Conservation (phyloP, 2,797 vertebrate genomes). For the Lacerta bilineata region DNA sequence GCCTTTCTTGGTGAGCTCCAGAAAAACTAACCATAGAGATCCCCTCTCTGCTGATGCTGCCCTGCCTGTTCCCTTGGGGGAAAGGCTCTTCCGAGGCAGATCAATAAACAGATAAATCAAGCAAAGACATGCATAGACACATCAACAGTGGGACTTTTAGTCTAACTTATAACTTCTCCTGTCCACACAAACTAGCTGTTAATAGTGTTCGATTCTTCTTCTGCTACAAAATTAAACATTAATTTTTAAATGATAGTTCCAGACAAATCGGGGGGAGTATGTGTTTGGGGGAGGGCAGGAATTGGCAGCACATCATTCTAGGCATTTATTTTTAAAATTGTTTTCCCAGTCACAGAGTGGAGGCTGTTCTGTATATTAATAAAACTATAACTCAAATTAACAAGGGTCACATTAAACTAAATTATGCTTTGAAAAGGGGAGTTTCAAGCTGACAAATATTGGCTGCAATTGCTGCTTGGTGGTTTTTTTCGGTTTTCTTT, state of each 20-base stretch:
- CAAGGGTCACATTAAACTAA: slow-evolving; percentile 52
- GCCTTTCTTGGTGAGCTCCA: slow-evolving; percentile 59
- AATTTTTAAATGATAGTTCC: slow-evolving; percentile 75
- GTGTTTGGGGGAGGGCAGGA: slow-evolving; percentile 11
- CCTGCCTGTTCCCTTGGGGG: slow-evolving; percentile 50
- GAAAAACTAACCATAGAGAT: slow-evolving; percentile 59
- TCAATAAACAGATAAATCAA: slow-evolving; percentile 79
- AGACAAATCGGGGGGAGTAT: slow-evolving; percentile 56
- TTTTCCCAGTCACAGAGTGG: slow-evolving; percentile 66
- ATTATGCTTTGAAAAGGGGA: slow-evolving; percentile 68
- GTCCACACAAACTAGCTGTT: slow-evolving; percentile 69
- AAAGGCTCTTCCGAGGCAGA: slow-evolving; percentile 64
- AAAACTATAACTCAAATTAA: slow-evolving; percentile 68
- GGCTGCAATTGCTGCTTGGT: slow-evolving; percentile 67
- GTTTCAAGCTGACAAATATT: slow-evolving; percentile 70
- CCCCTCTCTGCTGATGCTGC: slow-evolving; percentile 54
- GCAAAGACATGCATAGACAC: slow-evolving; percentile 70
- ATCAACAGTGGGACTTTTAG: slow-evolving; percentile 72
- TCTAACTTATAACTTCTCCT: slow-evolving; percentile 72
- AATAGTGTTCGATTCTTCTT: slow-evolving; percentile 73
- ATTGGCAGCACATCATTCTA: slow-evolving; percentile 50
- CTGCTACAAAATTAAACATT: slow-evolving; percentile 74
- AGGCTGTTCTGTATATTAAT: slow-evolving; percentile 59
- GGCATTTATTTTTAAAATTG: slow-evolving; percentile 67
- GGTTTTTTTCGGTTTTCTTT: slow-evolving; percentile 24